Conservation (phyloP, 2,797 vertebrate genomes). For the Acomys russatus region DNA sequence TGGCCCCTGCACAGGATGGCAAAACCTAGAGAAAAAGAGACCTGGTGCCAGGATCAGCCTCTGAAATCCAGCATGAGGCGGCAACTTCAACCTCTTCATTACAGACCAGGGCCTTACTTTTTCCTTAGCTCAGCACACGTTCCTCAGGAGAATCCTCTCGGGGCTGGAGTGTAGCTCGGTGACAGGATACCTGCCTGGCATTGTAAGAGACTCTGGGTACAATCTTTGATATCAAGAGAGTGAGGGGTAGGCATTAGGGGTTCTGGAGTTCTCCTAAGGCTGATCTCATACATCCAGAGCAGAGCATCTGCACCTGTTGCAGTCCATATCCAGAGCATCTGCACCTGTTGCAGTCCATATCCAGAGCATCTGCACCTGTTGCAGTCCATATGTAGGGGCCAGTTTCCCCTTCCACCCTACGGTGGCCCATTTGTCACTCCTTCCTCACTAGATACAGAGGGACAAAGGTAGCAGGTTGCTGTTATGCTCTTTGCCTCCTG, state of each 20-base stretch:
- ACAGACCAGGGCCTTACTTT: not conserved
- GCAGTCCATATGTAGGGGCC: conserved; percentile 49
- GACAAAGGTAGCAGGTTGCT: not conserved
- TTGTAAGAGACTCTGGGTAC: no score
- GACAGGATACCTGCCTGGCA: not conserved
- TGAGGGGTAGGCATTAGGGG: not conserved
- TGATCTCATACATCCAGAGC: not conserved
- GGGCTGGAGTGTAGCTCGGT: not conserved
- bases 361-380: not conserved
- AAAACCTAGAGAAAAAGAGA: not conserved
- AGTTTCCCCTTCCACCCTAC: not conserved
- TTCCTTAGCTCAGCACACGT: not conserved
- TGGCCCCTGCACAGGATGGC: not conserved
- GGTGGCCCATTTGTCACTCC: not conserved
- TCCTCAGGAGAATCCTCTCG: not conserved
- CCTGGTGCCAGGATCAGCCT: not conserved
- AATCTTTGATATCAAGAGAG: not conserved
- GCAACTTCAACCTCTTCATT: not conserved
- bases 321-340: not conserved
- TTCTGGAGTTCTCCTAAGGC: not conserved
- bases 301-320: not conserved
- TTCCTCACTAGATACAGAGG: not conserved
- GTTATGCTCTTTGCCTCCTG: rapidly evolving
- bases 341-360: not conserved
- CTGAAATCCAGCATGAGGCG: not conserved